Percentiles rank a stretch among this genome's conserved stretches.
These are phyloP conservation scores for Nothocercus julius DNA, from an alignment of 2,113 vertebrate species.

Conservation along the genomic window DNA sequence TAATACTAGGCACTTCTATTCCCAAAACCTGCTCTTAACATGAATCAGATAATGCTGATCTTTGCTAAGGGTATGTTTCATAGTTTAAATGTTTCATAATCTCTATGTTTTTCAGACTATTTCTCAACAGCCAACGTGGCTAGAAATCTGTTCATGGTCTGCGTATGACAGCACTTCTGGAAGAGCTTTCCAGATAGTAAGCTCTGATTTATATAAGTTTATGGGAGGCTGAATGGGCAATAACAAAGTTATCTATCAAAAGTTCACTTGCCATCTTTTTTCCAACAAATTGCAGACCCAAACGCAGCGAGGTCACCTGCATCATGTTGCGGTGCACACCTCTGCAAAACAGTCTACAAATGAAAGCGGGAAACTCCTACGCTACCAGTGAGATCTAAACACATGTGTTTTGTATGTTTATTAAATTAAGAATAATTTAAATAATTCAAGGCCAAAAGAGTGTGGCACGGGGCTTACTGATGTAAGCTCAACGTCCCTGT, in stretches of 20 bases:
- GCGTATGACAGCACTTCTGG: neutral
- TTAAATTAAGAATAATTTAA: neutral
- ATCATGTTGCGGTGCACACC: neutral
- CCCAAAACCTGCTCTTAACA: neutral
- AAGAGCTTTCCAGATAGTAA: neutral
- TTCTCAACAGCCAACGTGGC: neutral
- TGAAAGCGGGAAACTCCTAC: neutral
- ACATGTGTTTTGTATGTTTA: neutral
- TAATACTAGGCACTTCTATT: neutral
- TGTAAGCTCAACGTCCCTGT: neutral
- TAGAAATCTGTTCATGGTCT: neutral
- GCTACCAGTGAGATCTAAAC: neutral
- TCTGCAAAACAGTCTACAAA: neutral
- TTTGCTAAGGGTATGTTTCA: neutral
- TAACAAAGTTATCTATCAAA: neutral
- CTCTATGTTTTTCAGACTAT: neutral
- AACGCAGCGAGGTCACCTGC: neutral
- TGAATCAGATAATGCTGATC: neutral
- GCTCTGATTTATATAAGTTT: neutral
- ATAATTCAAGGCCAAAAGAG: neutral
- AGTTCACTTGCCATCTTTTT: fast-evolving
- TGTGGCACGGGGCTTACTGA: neutral
- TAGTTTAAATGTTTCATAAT: neutral
- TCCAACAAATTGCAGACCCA: neutral
- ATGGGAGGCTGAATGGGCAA: neutral